phyloP scores from a whole-genome alignment of 2,797 vertebrate species.

The Carcharodon carcharias region DNA sequence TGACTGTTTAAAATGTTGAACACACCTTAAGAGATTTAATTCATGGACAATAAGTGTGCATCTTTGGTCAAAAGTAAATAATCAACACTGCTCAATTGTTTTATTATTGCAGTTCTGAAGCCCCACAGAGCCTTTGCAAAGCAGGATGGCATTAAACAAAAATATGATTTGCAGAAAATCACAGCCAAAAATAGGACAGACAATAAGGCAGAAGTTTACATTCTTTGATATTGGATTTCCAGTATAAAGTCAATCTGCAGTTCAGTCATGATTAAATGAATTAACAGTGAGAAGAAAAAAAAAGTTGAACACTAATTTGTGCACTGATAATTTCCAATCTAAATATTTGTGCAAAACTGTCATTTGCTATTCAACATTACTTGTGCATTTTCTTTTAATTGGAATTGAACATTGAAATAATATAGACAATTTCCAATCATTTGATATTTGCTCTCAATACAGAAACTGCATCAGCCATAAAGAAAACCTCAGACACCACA shows the following conservation, averaged over 20 bases:
- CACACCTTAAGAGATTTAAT: neutral
- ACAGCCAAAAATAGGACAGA: neutral
- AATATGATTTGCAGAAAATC: neutral
- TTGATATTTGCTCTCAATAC: neutral
- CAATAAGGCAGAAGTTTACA: neutral
- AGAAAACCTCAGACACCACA: neutral
- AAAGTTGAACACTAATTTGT: neutral
- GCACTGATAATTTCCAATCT: neutral
- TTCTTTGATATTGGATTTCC: neutral
- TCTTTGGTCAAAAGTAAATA: neutral
- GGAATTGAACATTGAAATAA: neutral
- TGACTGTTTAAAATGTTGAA: neutral
- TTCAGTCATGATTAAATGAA: neutral
- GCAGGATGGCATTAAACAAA: neutral
- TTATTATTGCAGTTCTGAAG: neutral
- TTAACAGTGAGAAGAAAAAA: neutral
- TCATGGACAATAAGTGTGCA: neutral
- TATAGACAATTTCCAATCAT: neutral
- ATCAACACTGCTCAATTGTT: neutral
- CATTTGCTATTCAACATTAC: neutral
- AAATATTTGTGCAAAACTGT: neutral
- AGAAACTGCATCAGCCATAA: neutral
- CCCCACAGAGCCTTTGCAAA: neutral
- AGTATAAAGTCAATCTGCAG: neutral
- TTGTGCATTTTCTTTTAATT: neutral